Conservation (phyloP, 2,888 invertebrate species). For the Gisinianus flammeolus region DNA sequence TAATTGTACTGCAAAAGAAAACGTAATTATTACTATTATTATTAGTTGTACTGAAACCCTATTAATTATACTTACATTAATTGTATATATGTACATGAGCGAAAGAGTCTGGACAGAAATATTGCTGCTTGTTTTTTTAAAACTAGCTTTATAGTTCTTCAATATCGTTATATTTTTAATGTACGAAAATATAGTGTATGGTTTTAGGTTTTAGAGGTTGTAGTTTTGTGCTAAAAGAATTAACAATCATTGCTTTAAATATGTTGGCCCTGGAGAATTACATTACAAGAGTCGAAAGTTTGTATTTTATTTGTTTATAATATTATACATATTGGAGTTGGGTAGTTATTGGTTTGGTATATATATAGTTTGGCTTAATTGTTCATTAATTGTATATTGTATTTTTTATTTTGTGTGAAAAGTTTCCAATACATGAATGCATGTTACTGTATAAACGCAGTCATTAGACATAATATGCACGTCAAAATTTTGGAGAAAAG, state of each 20-base stretch:
- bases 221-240: constrained; percentile 10
- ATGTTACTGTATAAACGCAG: no score
- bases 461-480: no score
- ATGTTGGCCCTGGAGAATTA: background rate
- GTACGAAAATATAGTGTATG: background rate
- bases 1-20: background rate
- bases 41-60: background rate
- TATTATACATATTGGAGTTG: background rate
- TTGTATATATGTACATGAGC: background rate
- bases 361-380: background rate
- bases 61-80: background rate
- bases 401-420: no score
- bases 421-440: no score
- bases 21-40: no score
- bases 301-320: background rate
- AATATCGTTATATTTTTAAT: background rate
- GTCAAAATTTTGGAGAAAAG: background rate
- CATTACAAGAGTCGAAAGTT: background rate
- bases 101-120: background rate
- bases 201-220: no score
- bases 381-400: no score
- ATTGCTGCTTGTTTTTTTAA: background rate
- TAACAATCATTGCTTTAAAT: constrained; percentile 14
- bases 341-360: background rate
- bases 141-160: background rate